Conservation (phyloP, 2,113 vertebrate genomes). For the Orientallactaga bullata region DNA sequence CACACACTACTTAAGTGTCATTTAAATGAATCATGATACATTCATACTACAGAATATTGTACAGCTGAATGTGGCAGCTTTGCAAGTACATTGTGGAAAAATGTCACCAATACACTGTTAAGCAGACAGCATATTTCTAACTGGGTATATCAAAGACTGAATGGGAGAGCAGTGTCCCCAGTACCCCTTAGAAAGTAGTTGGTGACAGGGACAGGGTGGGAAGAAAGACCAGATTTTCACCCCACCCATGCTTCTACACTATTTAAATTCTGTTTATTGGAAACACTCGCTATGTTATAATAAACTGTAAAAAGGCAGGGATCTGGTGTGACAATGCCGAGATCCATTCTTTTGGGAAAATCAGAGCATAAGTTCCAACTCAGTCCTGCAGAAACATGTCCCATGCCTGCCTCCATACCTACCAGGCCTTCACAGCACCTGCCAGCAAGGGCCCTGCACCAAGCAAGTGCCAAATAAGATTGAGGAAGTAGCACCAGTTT, state of each 20-base stretch:
- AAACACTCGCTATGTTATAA: not conserved
- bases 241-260: not conserved
- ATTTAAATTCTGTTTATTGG: not conserved
- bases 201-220: not conserved
- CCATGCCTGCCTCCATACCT: not conserved
- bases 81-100: not conserved
- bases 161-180: not conserved
- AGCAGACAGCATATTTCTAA: not conserved
- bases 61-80: not conserved
- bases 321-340: constrained; percentile 3
- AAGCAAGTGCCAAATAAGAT: not conserved
- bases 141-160: not conserved
- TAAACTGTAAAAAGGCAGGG: not conserved
- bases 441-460: not conserved
- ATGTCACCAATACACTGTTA: not conserved
- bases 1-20: not conserved
- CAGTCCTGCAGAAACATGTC: not conserved
- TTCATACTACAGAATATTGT: not conserved
- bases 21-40: constrained; percentile 5
- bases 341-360: constrained; percentile 8
- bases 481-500: not conserved
- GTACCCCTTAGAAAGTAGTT: not conserved
- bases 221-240: not conserved
- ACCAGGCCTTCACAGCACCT: not conserved
- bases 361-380: not conserved